Evolutionary conservation across 2,113 vertebrate species (phyloP).

Genomic region (Todiramphus saurophagus): DNA sequence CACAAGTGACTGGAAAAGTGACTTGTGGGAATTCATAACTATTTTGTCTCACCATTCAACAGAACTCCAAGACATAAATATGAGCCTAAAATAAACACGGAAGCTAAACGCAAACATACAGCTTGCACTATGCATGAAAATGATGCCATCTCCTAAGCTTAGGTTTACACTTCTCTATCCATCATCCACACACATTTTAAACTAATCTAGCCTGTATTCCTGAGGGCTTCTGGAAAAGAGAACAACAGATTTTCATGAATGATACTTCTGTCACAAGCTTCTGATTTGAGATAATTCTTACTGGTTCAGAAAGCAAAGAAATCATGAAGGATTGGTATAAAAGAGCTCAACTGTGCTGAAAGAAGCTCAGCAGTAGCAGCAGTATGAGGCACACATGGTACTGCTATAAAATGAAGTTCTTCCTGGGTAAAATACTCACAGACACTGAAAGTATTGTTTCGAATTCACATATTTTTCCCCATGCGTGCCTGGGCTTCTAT

Average conservation of each 20-base stretch:
- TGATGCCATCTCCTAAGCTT: background rate
- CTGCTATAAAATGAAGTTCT: slow-evolving; percentile 64
- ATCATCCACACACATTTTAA: background rate
- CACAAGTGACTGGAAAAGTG: background rate
- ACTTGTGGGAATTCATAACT: background rate
- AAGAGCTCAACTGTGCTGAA: slow-evolving; percentile 39
- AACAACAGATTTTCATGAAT: slow-evolving; percentile 5
- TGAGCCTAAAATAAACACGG: background rate
- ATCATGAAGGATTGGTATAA: slow-evolving; percentile 16
- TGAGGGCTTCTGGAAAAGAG: background rate
- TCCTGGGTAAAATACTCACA: slow-evolving; percentile 54
- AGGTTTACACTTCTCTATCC: background rate
- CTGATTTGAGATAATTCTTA: background rate
- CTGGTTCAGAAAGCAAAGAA: slow-evolving; percentile 18
- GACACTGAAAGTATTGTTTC: slow-evolving; percentile 67
- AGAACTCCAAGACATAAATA: background rate
- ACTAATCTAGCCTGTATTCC: background rate
- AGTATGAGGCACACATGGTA: slow-evolving; percentile 59
- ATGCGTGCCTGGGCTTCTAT: slow-evolving; percentile 42
- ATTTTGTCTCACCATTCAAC: background rate
- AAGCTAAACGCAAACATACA: background rate
- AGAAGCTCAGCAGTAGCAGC: slow-evolving; percentile 38
- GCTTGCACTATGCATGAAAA: background rate
- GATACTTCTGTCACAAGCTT: slow-evolving; percentile 16
- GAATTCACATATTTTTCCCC: slow-evolving; percentile 51